Evolutionary conservation across 2,797 vertebrate species (phyloP).

Genomic region (Lutjanus campechanus): DNA sequence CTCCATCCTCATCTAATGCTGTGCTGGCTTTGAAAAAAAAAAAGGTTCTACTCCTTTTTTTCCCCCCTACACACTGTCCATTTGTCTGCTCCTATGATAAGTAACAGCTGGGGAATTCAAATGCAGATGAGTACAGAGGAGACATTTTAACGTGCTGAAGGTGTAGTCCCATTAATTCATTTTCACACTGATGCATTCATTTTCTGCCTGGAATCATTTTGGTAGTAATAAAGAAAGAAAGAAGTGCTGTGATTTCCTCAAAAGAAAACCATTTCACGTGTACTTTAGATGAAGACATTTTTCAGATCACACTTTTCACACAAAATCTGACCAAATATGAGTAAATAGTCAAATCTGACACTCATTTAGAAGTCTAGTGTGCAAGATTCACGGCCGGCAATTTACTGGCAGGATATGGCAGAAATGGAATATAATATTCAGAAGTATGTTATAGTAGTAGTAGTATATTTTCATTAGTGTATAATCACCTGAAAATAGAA

Average conservation of each 20-base stretch:
- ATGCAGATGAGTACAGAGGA: conserved; percentile 36
- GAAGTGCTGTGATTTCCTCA: not conserved
- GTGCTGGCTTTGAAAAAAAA: conserved; percentile 44
- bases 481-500: no score
- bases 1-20: conserved; percentile 48
- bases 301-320: not conserved
- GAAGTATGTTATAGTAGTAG: no score
- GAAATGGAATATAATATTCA: no score
- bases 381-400: not conserved
- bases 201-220: conserved; percentile 10
- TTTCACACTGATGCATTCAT: conserved; percentile 26
- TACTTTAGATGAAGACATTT: not conserved
- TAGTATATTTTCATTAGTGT: no score
- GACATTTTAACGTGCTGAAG: conserved; percentile 27
- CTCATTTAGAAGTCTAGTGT: not conserved
- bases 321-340: not conserved
- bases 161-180: conserved; percentile 24
- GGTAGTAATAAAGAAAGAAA: not conserved
- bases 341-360: not conserved
- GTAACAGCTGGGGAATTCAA: conserved; percentile 47
- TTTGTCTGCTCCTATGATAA: conserved; percentile 45
- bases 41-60: not conserved
- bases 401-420: no score
- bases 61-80: conserved; percentile 18
- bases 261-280: conserved; percentile 1